Evolutionary conservation across 2,113 vertebrate species (phyloP).

Genomic region (Rhadina sibilatrix): DNA sequence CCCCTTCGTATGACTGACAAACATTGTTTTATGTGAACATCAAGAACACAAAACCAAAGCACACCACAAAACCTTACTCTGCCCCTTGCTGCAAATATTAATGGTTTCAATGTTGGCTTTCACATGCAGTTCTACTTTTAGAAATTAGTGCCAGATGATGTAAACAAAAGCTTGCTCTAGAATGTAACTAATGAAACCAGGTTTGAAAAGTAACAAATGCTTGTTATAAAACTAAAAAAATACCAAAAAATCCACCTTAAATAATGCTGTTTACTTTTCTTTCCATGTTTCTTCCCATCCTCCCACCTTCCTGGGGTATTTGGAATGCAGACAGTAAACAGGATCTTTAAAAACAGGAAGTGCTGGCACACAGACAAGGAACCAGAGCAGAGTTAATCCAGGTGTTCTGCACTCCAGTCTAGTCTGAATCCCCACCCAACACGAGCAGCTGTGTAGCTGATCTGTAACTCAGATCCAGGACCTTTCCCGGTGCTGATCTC

Average conservation of each 20-base stretch:
- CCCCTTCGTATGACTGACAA: not conserved
- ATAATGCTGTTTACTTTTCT: constrained; percentile 2
- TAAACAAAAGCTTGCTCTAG: not conserved
- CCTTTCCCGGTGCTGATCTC: not conserved
- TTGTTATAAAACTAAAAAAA: not conserved
- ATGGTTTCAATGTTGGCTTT: not conserved
- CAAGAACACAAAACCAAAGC: not conserved
- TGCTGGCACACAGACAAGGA: constrained; percentile 44
- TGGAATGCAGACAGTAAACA: constrained; percentile 58
- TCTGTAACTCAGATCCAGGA: not conserved
- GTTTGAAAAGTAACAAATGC: not conserved
- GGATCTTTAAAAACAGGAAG: constrained; percentile 64
- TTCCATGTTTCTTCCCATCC: constrained; percentile 42
- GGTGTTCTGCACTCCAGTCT: not conserved
- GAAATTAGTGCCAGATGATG: fast-evolving
- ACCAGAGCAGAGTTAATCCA: not conserved
- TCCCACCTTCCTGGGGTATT: constrained; percentile 50
- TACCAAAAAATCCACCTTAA: not conserved
- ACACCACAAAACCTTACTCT: not conserved
- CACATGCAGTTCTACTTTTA: not conserved
- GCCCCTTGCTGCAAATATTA: not conserved
- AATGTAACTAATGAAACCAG: not conserved
- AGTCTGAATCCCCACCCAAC: not conserved
- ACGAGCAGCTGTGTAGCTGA: not conserved
- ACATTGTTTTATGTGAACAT: not conserved